Evolutionary conservation across 2,113 vertebrate genomes (phyloP).

Genomic region (Microtus richardsoni): DNA sequence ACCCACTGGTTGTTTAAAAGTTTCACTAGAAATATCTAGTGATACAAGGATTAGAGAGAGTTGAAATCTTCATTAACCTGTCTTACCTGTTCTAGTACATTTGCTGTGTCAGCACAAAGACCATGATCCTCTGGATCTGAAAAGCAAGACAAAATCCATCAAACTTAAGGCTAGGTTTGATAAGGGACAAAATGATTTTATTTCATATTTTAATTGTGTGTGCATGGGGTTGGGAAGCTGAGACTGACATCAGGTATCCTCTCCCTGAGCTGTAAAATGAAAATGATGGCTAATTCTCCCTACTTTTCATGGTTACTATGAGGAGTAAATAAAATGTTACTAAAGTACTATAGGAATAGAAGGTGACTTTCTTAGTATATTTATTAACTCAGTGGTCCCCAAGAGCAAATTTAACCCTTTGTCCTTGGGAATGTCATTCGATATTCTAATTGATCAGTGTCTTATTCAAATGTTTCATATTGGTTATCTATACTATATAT

Average conservation of each 20-base stretch:
- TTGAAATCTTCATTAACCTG: background rate
- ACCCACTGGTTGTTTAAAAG: background rate
- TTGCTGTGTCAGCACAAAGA: background rate
- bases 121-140: background rate
- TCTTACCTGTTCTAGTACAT: background rate
- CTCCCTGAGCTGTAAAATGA: background rate
- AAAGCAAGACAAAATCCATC: slow-evolving; percentile 1
- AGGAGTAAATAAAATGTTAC: slow-evolving; percentile 23
- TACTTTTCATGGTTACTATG: background rate
- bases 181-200: background rate
- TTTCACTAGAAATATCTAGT: background rate
- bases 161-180: slow-evolving; percentile 7
- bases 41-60: background rate
- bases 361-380: background rate
- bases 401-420: slow-evolving; percentile 24
- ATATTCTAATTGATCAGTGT: slow-evolving; percentile 20
- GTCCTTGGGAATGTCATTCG: slow-evolving; percentile 7
- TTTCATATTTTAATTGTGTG: background rate
- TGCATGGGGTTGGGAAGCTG: background rate
- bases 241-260: background rate
- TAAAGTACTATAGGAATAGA: background rate
- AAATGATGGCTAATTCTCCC: background rate
- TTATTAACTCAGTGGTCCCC: background rate
- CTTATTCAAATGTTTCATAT: slow-evolving; percentile 6
- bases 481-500: background rate